Evolutionary conservation across 2,888 invertebrate species (phyloP).

Genomic region (Pyrrhia umbra): DNA sequence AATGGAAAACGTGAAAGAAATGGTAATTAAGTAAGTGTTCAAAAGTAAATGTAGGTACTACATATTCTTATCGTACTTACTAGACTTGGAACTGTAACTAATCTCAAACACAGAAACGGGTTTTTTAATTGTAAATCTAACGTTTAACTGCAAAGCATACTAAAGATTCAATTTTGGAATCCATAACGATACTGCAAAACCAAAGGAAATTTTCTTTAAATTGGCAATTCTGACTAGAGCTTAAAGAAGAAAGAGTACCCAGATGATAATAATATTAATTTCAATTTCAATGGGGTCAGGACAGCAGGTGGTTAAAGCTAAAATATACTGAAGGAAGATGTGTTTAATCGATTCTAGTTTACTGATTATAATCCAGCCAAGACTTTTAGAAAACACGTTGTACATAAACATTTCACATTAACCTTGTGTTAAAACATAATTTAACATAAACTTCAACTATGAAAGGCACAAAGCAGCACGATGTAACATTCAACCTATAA

Average conservation of each 20-base stretch:
- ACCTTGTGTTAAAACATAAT: constrained; percentile 7
- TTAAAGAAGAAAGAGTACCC: no score
- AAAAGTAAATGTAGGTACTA: not conserved
- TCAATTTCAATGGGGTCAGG: no score
- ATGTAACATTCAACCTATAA: constrained; percentile 62
- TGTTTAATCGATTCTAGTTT: no score
- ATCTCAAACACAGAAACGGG: constrained; percentile 24
- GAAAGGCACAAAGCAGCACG: constrained; percentile 51
- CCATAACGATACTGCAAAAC: no score
- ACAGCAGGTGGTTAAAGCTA: no score
- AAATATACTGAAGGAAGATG: no score
- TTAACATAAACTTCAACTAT: constrained; percentile 31
- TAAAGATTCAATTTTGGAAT: no score
- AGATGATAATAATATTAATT: no score
- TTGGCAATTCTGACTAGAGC: no score
- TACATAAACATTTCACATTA: not conserved
- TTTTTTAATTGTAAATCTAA: constrained; percentile 10
- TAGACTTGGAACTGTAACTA: constrained; percentile 16
- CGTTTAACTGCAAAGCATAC: no score
- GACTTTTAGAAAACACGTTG: not conserved
- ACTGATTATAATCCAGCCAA: not conserved
- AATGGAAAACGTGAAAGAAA: constrained; percentile 19
- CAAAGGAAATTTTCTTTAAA: no score
- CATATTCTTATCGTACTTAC: constrained; percentile 30
- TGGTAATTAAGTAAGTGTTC: not conserved